Evolutionary conservation across 2,113 vertebrate genomes (phyloP).

Genomic region (Oreamnos americanus): DNA sequence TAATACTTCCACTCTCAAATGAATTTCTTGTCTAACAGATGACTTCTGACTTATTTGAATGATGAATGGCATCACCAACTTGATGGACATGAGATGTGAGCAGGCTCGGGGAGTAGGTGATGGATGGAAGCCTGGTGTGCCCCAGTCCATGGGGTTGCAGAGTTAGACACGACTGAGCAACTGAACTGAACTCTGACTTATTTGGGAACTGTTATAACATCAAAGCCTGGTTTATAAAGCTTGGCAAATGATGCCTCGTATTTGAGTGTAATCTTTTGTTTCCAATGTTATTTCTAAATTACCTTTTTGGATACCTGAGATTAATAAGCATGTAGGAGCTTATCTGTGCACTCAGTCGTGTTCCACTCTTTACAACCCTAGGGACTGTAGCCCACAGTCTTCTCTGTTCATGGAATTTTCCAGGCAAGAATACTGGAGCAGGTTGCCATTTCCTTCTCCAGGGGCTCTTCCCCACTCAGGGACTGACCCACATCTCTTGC

Average conservation of each 20-base stretch:
- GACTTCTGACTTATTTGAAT: background rate
- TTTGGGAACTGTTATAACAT: background rate
- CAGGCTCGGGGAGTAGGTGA: accelerated
- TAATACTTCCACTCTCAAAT: background rate
- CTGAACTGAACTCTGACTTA: background rate
- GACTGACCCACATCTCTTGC: background rate
- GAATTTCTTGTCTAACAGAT: background rate
- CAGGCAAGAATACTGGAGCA: background rate
- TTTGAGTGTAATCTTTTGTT: background rate
- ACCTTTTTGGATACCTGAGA: background rate
- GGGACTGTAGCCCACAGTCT: background rate
- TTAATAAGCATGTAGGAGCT: background rate
- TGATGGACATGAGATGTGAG: background rate
- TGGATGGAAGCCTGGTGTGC: background rate
- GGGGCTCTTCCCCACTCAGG: background rate
- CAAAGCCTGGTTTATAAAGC: background rate
- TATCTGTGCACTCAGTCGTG: background rate
- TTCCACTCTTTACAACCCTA: background rate
- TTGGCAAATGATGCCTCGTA: background rate
- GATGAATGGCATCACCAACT: background rate
- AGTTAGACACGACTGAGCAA: background rate
- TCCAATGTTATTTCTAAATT: background rate
- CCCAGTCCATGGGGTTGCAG: background rate
- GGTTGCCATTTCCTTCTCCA: background rate
- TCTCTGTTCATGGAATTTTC: background rate